Conservation (phyloP, 2,888 invertebrate genomes). For the Cataglyphis cursor region DNA sequence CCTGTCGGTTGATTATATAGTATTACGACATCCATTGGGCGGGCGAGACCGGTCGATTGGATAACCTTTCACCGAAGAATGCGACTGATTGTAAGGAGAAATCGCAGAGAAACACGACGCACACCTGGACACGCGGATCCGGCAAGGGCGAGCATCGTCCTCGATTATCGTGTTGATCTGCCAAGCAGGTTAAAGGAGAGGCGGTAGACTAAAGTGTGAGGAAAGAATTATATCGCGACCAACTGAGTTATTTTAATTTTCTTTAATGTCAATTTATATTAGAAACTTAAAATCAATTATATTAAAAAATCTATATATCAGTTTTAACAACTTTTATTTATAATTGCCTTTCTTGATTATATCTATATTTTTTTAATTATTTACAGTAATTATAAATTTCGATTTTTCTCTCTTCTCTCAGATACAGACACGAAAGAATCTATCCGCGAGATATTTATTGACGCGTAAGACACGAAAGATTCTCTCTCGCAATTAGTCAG, state of each 20-base stretch:
- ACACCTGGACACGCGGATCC: slow-evolving; percentile 7
- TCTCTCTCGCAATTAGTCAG: neutral
- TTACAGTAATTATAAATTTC: neutral
- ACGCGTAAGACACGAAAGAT: neutral
- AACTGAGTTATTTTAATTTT: neutral
- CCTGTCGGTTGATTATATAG: slow-evolving; percentile 39
- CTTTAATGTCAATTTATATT: neutral
- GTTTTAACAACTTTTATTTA: neutral
- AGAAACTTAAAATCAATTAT: slow-evolving; percentile 6
- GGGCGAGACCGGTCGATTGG: slow-evolving; percentile 33
- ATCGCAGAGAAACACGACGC: slow-evolving; percentile 31
- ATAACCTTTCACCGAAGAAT: slow-evolving; percentile 61
- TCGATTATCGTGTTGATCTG: neutral
- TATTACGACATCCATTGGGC: slow-evolving; percentile 43
- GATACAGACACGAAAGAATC: neutral
- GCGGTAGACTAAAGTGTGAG: neutral
- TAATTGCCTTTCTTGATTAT: neutral
- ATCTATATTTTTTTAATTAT: neutral
- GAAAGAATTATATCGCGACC: neutral
- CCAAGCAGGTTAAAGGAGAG: neutral
- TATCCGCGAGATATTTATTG: neutral
- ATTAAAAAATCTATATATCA: neutral
- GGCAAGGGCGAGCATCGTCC: neutral
- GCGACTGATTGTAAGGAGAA: slow-evolving; percentile 56
- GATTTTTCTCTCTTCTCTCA: neutral